Evolutionary conservation across 1,140 invertebrate species (phyloP).

Genomic region (Dendroctonus valens): DNA sequence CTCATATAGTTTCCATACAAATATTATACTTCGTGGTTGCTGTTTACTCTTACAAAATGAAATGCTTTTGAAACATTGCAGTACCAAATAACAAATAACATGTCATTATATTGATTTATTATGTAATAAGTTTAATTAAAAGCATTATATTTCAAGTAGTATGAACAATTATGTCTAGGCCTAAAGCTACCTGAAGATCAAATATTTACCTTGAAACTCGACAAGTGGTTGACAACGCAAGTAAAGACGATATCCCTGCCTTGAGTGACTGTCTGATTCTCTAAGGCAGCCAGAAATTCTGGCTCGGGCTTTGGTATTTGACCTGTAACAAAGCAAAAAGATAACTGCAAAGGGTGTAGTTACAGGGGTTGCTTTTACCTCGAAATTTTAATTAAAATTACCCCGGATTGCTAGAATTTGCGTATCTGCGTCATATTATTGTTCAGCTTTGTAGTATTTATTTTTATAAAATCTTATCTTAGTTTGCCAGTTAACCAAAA

Average conservation of each 20-base stretch:
- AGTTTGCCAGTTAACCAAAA: too few species aligned
- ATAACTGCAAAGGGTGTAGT: constrained; percentile 41
- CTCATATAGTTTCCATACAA: not conserved
- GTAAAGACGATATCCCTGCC: constrained; percentile 84
- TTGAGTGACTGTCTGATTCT: constrained; percentile 84
- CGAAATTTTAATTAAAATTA: constrained; percentile 33
- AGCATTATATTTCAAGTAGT: too few species aligned
- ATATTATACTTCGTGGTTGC: too few species aligned
- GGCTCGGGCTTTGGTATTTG: constrained; percentile 59
- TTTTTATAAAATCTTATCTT: too few species aligned
- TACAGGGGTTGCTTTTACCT: constrained; percentile 27
- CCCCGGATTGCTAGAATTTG: constrained; percentile 7
- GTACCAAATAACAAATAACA: too few species aligned
- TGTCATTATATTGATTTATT: too few species aligned
- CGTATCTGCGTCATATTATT: constrained; percentile 11
- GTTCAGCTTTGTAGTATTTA: too few species aligned
- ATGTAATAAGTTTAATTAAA: too few species aligned
- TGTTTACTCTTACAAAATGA: too few species aligned
- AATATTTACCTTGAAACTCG: constrained; percentile 72
- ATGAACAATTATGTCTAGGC: too few species aligned
- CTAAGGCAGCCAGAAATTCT: constrained; percentile 78
- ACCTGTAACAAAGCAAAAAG: constrained; percentile 48
- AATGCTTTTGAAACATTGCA: too few species aligned
- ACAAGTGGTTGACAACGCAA: constrained; percentile 84
- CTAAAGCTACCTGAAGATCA: constrained; percentile 2